phyloP scores from a whole-genome alignment of 1,140 invertebrate genomes.

The Dysdera silvatica region DNA sequence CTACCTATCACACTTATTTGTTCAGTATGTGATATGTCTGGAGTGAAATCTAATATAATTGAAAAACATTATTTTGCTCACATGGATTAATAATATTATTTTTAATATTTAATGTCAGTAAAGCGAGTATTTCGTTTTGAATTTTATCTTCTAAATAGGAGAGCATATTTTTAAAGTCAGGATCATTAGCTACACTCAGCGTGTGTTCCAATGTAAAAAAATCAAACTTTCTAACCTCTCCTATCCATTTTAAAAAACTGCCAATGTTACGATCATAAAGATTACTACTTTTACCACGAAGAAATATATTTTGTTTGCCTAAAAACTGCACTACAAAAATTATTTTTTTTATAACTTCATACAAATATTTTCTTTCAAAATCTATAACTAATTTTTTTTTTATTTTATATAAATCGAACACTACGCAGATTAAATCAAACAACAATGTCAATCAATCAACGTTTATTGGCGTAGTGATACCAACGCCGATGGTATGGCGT shows the following conservation, averaged over 20 bases:
- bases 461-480: too few species aligned
- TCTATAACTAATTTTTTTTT: too few species aligned
- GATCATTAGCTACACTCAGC: background rate
- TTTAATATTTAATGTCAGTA: background rate
- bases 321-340: constrained; percentile 3
- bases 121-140: background rate
- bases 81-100: background rate
- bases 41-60: background rate
- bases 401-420: too few species aligned
- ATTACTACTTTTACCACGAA: background rate
- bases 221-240: background rate
- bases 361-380: background rate
- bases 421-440: too few species aligned
- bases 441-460: too few species aligned
- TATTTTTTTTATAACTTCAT: background rate
- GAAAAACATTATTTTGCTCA: background rate
- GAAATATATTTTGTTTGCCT: background rate
- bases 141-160: background rate
- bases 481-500: too few species aligned
- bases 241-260: background rate
- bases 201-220: background rate
- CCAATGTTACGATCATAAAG: background rate
- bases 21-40: constrained; percentile 4
- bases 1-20: background rate
- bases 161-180: background rate